Conservation (phyloP, 2,888 invertebrate species). For the Teleogryllus oceanicus region DNA sequence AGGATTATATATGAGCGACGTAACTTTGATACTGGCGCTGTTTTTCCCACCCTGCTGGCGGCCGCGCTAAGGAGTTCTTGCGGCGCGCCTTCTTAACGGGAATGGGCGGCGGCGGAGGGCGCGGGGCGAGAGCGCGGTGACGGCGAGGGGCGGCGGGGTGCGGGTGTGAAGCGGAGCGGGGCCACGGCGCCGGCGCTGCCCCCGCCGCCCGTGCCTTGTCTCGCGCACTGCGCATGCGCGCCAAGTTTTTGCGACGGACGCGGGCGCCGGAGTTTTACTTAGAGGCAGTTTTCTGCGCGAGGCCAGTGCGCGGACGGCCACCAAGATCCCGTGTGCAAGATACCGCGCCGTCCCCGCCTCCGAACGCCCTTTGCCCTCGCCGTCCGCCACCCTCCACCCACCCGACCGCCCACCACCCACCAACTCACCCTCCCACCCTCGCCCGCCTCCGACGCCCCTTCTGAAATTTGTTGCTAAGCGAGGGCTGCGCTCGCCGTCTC, state of each 20-base stretch:
- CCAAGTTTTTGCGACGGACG: not conserved
- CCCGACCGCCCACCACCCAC: not conserved
- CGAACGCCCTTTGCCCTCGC: not conserved
- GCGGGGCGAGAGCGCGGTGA: not conserved
- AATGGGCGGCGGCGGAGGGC: not conserved
- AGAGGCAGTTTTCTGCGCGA: not conserved
- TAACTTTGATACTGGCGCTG: conserved; percentile 18
- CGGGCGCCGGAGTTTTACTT: not conserved
- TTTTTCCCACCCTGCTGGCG: not conserved
- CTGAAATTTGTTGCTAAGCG: not conserved
- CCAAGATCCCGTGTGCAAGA: not conserved
- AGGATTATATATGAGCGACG: conserved; percentile 18
- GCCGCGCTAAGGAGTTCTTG: conserved; percentile 2
- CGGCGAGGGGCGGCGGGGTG: not conserved
- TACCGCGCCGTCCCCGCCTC: not conserved
- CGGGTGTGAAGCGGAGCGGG: not conserved
- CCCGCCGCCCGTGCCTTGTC: not conserved
- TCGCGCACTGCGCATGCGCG: not conserved
- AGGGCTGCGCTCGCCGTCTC: not conserved
- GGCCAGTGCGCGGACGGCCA: not conserved
- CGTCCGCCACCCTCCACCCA: not conserved
- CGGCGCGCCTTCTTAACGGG: conserved; percentile 9
- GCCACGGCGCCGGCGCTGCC: not conserved
- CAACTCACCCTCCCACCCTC: not conserved
- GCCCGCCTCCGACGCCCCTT: not conserved